A percentile compares a stretch with the other conserved stretches of the same genome.
These are phyloP conservation scores for Scomberomorus guttatus DNA, from an alignment of 2,797 vertebrate genomes.

Conservation along the genomic window DNA sequence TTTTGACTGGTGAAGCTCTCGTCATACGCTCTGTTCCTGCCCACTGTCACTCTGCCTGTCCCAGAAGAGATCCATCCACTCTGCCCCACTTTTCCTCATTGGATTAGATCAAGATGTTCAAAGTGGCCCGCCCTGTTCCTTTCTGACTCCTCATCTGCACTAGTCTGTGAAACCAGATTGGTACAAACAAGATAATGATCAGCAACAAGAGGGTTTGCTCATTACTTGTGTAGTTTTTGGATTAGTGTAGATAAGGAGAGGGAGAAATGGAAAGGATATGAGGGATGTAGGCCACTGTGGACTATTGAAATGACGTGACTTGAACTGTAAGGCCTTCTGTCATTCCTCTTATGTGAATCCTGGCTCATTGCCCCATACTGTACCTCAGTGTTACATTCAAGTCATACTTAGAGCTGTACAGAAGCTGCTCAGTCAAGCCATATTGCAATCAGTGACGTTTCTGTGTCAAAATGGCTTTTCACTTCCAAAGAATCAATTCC, in stretches of 20 bases:
- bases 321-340: constrained; percentile 72
- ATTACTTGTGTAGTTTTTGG: constrained; percentile 37
- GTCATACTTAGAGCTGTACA: constrained; percentile 59
- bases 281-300: constrained; percentile 77
- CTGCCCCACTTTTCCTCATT: constrained; percentile 79
- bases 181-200: constrained; percentile 47
- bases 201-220: constrained; percentile 30
- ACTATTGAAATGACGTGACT: constrained; percentile 70
- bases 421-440: constrained; percentile 57
- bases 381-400: constrained; percentile 76
- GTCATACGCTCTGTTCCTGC: constrained; percentile 77
- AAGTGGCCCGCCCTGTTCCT: constrained; percentile 79
- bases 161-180: constrained; percentile 49
- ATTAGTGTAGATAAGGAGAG: constrained; percentile 77
- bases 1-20: constrained; percentile 73
- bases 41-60: constrained; percentile 83
- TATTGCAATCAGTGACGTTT: constrained; percentile 59
- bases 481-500: constrained; percentile 71
- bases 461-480: constrained; percentile 69
- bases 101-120: constrained; percentile 76
- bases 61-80: constrained; percentile 83
- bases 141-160: constrained; percentile 82
- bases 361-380: constrained; percentile 81
- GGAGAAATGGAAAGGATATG: constrained; percentile 70
- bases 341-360: constrained; percentile 81